Evolutionary conservation across 2,113 vertebrate species (phyloP), one percentile per base, ranked within the genome.

Genomic region (Serinus canaria): DNA sequence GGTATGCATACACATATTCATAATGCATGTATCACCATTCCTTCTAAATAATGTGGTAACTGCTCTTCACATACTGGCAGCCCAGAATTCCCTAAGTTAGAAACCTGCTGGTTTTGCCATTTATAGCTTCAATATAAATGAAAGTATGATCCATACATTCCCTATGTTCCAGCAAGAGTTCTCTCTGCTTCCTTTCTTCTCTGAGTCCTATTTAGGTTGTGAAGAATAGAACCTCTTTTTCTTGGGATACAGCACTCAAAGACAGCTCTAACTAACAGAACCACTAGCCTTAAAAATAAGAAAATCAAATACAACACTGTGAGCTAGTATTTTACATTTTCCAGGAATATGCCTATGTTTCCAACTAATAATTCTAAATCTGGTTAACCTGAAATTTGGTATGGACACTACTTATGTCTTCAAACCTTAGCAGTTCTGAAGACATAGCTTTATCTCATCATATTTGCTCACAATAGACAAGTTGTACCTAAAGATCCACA

Each of bases 1-100:
- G 25, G 50, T 50, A 9, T 39, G 11, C n/a, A 81, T 28, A 24
- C 13, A 53, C 15, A 72, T 0, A 0, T 68, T 92, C 37, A 33
- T 68, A 58, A 64, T 27, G 33, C 8, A 35, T 7, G 9, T 19
- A 27, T 35, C 23, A 41, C 15, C 37, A 53, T 58, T 84, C 25
- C 11, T 64, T 68, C 68, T 46, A 27, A 13, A 18, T 53, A 88
- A 50, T 2, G 4, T 41, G 6, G 4, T 49, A 72, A 18, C 13
- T 69, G 22, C 35, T 86, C 55, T 86, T 83, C 52, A n/a, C 55
- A 22, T n/a, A n/a, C 8, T 49, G 52, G n/a, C 5, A 9, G 58
- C 37, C 35, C 3, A 69, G 64, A 73, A 66, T 41, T 90, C 58
- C n/a, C 37, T 73, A 11, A 37, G 6, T 77, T 67, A 66, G 23